Conservation (phyloP, 2,888 invertebrate genomes). For the Brenthis daphne region DNA sequence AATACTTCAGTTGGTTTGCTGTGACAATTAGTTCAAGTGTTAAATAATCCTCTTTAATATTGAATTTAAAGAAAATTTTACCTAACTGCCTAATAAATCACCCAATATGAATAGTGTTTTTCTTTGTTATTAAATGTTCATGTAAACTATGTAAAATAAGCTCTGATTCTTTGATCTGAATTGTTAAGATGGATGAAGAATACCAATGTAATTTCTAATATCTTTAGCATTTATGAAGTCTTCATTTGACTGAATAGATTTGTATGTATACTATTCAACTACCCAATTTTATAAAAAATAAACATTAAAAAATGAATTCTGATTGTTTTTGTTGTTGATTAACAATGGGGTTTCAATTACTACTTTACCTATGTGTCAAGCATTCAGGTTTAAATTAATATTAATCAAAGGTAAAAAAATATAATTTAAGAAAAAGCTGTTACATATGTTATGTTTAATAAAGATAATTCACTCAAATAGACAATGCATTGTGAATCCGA, state of each 20-base stretch:
- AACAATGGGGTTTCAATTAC: background rate
- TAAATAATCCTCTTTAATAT: conserved; percentile 20
- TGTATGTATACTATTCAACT: conserved; percentile 65
- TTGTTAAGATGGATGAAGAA: conserved; percentile 43
- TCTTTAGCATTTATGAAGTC: conserved; percentile 67
- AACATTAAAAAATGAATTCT: conserved; percentile 54
- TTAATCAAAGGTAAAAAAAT: too few relatives aligned
- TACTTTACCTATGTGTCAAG: too few relatives aligned
- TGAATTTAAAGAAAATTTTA: conserved; percentile 23
- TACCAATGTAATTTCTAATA: conserved; percentile 50
- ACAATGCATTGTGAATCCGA: too few relatives aligned
- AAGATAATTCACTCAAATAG: too few relatives aligned
- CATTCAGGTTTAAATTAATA: too few relatives aligned
- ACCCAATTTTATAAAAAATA: conserved; percentile 73
- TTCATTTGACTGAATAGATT: conserved; percentile 73
- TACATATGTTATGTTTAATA: too few relatives aligned
- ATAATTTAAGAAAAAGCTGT: too few relatives aligned
- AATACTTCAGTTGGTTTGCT: conserved; percentile 54
- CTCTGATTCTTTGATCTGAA: conserved; percentile 63
- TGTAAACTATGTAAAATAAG: conserved; percentile 43
- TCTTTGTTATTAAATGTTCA: conserved; percentile 50
- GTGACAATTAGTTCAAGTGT: conserved; percentile 45
- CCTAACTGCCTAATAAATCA: conserved; percentile 40
- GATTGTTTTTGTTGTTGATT: conserved; percentile 16
- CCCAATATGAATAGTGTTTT: conserved; percentile 50